Evolutionary conservation across 1,140 invertebrate genomes (phyloP).

Genomic region (Metopolophium dirhodum): DNA sequence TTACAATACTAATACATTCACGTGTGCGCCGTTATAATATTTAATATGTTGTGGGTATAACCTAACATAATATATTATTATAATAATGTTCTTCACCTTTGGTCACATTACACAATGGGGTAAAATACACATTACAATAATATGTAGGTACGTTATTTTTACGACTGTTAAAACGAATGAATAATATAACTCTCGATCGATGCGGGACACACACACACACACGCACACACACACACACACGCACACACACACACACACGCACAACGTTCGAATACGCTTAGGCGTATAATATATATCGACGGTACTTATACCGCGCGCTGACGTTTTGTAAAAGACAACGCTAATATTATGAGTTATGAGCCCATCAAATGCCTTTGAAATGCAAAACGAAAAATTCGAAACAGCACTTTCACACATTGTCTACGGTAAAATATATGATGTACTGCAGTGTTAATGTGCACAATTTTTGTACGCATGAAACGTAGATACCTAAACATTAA

Average conservation of each 20-base stretch:
- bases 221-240: neutral
- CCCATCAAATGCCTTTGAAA: neutral
- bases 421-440: neutral
- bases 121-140: neutral
- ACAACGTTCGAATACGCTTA: neutral
- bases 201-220: neutral
- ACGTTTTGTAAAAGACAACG: neutral
- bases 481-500: neutral
- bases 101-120: neutral
- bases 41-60: neutral
- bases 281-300: neutral
- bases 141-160: neutral
- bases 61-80: neutral
- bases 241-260: no score
- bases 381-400: neutral
- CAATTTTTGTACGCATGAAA: neutral
- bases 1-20: neutral
- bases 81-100: slow-evolving; percentile 12
- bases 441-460: neutral
- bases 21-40: neutral
- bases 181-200: neutral
- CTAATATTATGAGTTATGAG: slow-evolving; percentile 6
- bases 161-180: neutral
- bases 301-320: neutral
- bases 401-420: neutral